phyloP scores from a whole-genome alignment of 2,888 invertebrate genomes.

The Tenodera sinensis region DNA sequence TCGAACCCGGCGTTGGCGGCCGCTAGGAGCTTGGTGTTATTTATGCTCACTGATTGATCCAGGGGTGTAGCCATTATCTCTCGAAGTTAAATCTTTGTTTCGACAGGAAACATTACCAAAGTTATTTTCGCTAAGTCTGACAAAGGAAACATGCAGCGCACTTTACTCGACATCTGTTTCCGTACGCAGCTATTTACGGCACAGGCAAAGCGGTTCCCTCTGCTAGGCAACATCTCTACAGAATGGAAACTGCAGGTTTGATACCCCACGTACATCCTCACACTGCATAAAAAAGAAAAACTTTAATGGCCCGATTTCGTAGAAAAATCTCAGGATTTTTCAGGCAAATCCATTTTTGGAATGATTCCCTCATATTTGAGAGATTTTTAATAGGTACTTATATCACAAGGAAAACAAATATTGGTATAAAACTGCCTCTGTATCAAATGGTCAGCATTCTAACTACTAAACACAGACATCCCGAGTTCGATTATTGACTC shows the following conservation, averaged over 20 bases:
- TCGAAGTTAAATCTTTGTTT: neutral
- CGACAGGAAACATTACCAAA: neutral
- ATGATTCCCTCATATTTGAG: no score
- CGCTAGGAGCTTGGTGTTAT: conserved; percentile 5
- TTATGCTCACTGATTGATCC: conserved; percentile 5
- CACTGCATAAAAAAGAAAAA: no score
- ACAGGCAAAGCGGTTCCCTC: neutral
- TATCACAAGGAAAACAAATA: no score
- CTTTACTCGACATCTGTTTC: neutral
- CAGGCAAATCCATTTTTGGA: no score
- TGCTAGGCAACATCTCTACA: neutral
- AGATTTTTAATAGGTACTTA: no score
- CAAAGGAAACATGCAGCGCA: neutral
- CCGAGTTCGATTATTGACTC: no score
- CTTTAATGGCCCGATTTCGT: no score
- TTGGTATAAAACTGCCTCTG: no score
- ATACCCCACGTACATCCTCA: neutral
- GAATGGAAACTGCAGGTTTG: neutral
- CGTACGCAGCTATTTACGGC: neutral
- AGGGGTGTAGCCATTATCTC: neutral
- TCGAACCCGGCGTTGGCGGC: neutral
- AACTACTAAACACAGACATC: no score
- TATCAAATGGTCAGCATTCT: no score
- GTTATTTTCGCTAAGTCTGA: neutral
- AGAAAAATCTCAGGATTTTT: no score